phyloP scores from a whole-genome alignment of 2,113 vertebrate species.

The Lathamus discolor region DNA sequence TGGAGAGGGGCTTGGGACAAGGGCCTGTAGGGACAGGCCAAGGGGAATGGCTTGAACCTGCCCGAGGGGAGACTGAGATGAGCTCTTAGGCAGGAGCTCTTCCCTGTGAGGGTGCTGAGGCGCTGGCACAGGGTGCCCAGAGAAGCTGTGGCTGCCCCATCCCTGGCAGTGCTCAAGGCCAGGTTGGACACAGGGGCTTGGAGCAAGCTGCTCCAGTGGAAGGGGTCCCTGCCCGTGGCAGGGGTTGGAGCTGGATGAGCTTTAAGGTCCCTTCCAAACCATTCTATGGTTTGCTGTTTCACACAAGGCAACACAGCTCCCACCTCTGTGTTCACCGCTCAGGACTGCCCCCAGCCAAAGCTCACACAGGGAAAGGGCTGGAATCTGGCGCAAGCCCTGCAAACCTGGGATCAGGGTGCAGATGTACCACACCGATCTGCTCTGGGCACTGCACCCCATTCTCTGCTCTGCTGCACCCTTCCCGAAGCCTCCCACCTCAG shows the following conservation, averaged over 20 bases:
- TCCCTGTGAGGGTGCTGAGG: too few species aligned
- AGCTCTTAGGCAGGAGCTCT: too few species aligned
- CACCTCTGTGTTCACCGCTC: neutral
- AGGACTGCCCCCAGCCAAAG: fast-evolving
- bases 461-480: neutral
- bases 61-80: too few species aligned
- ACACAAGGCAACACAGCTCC: neutral
- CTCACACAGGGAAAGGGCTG: fast-evolving
- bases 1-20: too few species aligned
- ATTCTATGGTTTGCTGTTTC: neutral
- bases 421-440: fast-evolving
- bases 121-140: too few species aligned
- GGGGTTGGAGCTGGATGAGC: neutral
- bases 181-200: neutral
- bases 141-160: too few species aligned
- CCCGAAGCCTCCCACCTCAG: neutral
- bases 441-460: neutral
- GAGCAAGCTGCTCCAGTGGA: fast-evolving
- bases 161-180: too few species aligned
- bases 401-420: neutral
- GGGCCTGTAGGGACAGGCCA: too few species aligned
- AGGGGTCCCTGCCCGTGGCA: neutral
- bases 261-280: neutral
- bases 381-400: neutral
- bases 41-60: too few species aligned